These are phyloP conservation scores for Eucidaris tribuloides DNA, from an alignment of 35 echinoderm and acorn worm species.

Conservation along the genomic window DNA sequence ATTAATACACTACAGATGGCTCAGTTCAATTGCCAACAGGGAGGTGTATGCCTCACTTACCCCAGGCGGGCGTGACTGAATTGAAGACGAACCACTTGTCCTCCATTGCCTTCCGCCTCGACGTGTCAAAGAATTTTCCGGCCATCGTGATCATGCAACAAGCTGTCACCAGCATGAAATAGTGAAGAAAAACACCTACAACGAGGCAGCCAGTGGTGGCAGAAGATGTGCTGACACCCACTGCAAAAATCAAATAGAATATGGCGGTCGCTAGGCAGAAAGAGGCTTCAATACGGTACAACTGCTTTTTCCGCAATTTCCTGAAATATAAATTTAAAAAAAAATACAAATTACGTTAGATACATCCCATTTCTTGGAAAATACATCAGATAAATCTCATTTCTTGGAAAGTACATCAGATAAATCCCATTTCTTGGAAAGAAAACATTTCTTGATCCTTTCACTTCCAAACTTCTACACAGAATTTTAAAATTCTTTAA, in stretches of 20 bases:
- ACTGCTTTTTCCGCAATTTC: neutral
- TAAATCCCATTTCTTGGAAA: neutral
- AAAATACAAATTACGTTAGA: neutral
- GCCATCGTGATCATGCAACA: neutral
- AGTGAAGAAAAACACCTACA: neutral
- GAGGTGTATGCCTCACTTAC: neutral
- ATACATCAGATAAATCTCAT: neutral
- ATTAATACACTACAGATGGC: too few species aligned
- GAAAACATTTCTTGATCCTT: too few species aligned
- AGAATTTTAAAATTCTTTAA: too few species aligned
- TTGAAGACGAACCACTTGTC: conserved; percentile 10
- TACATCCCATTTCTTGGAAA: neutral
- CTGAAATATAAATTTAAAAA: neutral
- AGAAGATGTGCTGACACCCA: neutral
- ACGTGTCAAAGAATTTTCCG: conserved; percentile 6
- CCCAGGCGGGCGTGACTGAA: neutral
- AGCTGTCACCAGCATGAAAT: neutral
- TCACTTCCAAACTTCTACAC: too few species aligned
- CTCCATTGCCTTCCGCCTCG: neutral
- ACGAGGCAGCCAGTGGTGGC: neutral
- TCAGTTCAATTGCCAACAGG: too few species aligned
- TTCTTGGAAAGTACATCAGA: neutral
- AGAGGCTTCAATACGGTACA: conserved; percentile 3
- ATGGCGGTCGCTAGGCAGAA: neutral
- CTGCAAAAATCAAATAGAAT: conserved; percentile 8